These are phyloP conservation scores for Mylabris phalerata DNA, from an alignment of 1,140 invertebrate genomes.

Conservation along the genomic window DNA sequence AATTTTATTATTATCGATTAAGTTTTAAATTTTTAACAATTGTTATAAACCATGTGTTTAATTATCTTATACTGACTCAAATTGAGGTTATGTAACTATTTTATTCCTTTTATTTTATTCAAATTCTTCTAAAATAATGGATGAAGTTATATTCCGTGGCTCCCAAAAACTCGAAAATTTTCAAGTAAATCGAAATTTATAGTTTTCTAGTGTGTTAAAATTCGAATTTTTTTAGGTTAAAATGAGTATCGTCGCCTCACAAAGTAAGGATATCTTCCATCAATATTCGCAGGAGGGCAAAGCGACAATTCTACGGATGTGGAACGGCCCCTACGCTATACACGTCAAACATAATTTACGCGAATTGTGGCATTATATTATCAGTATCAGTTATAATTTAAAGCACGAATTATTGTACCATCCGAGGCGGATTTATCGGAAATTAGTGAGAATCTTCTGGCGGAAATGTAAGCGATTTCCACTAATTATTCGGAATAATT, in stretches of 20 bases:
- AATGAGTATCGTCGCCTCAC: slow-evolving; percentile 37
- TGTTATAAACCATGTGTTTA: too few species aligned
- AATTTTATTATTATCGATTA: too few species aligned
- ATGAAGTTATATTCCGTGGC: slow-evolving; percentile 36
- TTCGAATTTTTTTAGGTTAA: slow-evolving; percentile 39
- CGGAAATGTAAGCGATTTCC: slow-evolving; percentile 25
- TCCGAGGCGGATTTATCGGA: slow-evolving; percentile 22
- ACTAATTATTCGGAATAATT: slow-evolving; percentile 12
- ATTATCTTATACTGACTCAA: too few species aligned
- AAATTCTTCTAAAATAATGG: slow-evolving; percentile 27
- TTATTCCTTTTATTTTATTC: background rate
- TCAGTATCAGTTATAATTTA: slow-evolving; percentile 19
- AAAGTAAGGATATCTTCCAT: slow-evolving; percentile 41
- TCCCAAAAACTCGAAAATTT: slow-evolving; percentile 37
- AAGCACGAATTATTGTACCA: too few species aligned
- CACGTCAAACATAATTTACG: slow-evolving; percentile 38
- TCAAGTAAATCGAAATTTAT: slow-evolving; percentile 22
- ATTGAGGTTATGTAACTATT: background rate
- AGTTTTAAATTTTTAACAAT: too few species aligned
- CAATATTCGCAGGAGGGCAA: slow-evolving; percentile 36
- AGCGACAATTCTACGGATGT: slow-evolving; percentile 37
- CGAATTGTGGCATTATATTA: slow-evolving; percentile 33
- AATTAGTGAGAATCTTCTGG: slow-evolving; percentile 22
- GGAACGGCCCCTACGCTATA: slow-evolving; percentile 37
- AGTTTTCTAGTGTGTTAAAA: background rate